phyloP scores from a whole-genome alignment of 2,797 vertebrate species.

The Coendou prehensilis region DNA sequence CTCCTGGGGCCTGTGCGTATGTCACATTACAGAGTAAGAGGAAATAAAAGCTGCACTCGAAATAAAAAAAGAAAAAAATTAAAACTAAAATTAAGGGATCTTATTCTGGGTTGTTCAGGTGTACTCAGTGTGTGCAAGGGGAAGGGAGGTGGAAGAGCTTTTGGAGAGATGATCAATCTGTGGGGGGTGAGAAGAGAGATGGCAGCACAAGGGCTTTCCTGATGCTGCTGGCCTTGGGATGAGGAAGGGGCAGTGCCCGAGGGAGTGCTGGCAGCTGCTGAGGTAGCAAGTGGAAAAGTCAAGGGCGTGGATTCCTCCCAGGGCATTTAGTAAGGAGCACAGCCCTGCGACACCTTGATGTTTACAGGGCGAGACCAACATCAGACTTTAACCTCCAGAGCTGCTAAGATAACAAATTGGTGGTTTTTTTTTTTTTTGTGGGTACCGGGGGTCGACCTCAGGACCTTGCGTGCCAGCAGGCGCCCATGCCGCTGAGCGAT shows the following conservation, averaged over 20 bases:
- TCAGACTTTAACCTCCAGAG: background rate
- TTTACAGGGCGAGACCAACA: background rate
- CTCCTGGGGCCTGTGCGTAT: background rate
- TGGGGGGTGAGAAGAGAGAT: slow-evolving; percentile 24
- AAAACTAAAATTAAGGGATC: background rate
- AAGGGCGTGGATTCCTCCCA: background rate
- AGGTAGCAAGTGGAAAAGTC: background rate
- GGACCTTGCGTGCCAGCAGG: too few species aligned
- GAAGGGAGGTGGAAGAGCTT: background rate
- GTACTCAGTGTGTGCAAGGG: background rate
- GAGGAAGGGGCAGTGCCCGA: background rate
- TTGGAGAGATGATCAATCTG: background rate
- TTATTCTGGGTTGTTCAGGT: slow-evolving; percentile 3
- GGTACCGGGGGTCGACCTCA: too few species aligned
- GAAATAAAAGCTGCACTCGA: background rate
- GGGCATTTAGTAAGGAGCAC: background rate
- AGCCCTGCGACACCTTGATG: background rate
- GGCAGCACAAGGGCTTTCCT: background rate
- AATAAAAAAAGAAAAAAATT: background rate
- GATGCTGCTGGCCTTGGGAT: background rate
- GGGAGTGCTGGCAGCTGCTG: background rate
- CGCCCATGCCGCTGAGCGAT: too few species aligned
- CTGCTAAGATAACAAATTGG: background rate
- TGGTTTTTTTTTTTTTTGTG: background rate
- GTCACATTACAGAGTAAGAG: background rate